phyloP scores from a whole-genome alignment of 92 coral and sea anemone species.

The Metridium senile region DNA sequence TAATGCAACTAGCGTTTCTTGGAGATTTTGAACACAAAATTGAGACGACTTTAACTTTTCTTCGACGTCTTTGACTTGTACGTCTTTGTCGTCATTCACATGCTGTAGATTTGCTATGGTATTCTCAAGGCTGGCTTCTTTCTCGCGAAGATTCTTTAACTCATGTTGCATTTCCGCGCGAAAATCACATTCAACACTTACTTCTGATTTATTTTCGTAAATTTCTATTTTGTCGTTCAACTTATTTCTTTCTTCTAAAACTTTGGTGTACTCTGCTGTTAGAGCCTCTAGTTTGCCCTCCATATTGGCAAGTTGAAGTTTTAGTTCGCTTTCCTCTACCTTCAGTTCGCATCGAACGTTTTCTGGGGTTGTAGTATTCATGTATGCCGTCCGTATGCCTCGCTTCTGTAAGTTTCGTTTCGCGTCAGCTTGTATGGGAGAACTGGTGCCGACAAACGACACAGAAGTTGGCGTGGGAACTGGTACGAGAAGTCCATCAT shows the following conservation, averaged over 20 bases:
- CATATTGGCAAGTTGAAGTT: constrained; percentile 67
- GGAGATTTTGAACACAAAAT: constrained; percentile 50
- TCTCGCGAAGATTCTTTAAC: constrained; percentile 46
- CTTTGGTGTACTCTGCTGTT: constrained; percentile 56
- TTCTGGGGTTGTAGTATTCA: not conserved
- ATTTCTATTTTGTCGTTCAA: constrained; percentile 54
- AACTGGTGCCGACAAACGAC: not conserved
- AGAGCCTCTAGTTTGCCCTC: constrained; percentile 75
- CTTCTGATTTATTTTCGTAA: constrained; percentile 45
- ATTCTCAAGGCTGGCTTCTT: constrained; percentile 45
- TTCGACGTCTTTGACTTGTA: constrained; percentile 58
- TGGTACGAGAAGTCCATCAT: not conserved
- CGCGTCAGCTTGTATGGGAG: not conserved
- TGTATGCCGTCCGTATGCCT: not conserved
- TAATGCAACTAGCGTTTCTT: constrained; percentile 37
- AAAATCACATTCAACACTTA: constrained; percentile 6
- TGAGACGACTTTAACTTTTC: constrained; percentile 70
- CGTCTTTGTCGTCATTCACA: constrained; percentile 50
- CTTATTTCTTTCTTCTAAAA: constrained; percentile 65
- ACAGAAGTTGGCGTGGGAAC: not conserved
- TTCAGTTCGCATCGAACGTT: not conserved
- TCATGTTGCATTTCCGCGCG: not conserved
- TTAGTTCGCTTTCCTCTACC: constrained; percentile 9
- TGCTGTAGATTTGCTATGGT: constrained; percentile 51
- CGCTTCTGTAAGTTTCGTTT: not conserved